phyloP scores from a whole-genome alignment of 2,797 vertebrate species.

The Cyprinodon diabolis region DNA sequence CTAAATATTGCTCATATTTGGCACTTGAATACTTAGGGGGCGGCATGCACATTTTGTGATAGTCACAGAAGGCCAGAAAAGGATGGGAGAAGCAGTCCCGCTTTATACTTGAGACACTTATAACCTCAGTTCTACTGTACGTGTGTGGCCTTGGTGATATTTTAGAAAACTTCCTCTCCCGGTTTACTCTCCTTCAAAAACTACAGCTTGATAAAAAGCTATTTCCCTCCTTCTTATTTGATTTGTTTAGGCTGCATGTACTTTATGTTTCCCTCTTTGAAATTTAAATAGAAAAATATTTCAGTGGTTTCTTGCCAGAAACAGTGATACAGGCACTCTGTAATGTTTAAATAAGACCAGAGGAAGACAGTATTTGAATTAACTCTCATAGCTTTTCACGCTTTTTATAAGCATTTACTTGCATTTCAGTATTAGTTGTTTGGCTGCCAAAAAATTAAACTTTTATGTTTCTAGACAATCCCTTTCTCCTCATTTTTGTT shows the following conservation, averaged over 20 bases:
- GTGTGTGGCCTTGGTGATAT: constrained; percentile 26
- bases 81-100: constrained; percentile 8
- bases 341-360: not conserved
- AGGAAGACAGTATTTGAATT: constrained; percentile 19
- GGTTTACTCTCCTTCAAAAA: constrained; percentile 13
- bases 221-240: constrained; percentile 15
- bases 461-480: constrained; percentile 59
- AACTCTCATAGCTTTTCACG: constrained; percentile 51
- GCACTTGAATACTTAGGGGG: not conserved
- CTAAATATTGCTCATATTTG: not conserved
- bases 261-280: constrained; percentile 19
- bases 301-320: constrained; percentile 21
- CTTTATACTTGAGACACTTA: not conserved
- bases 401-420: constrained; percentile 71
- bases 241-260: constrained; percentile 7
- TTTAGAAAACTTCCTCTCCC: constrained; percentile 10
- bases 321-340: constrained; percentile 13
- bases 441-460: constrained; percentile 67
- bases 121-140: not conserved
- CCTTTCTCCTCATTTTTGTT: not conserved
- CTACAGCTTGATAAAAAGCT: constrained; percentile 19
- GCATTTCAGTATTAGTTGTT: constrained; percentile 72
- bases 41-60: not conserved
- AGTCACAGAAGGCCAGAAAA: constrained; percentile 11
- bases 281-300: constrained; percentile 53